Percentiles rank a stretch among this genome's conserved stretches.
Evolutionary conservation across 2,888 invertebrate species (phyloP).

Genomic region (Xylophagus ater): DNA sequence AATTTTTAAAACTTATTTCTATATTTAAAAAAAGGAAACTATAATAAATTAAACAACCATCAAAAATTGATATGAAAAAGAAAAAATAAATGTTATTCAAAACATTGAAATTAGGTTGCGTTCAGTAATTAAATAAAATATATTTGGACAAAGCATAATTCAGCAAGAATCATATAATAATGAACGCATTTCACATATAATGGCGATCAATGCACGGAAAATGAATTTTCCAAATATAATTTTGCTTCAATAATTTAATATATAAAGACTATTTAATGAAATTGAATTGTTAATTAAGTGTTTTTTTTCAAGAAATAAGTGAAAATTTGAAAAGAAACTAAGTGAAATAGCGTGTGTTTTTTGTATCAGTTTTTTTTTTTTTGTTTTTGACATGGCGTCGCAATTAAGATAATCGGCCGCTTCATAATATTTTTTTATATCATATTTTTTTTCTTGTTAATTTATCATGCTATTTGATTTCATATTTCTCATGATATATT

Average conservation of each 20-base stretch:
- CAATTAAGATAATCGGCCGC: slow-evolving; percentile 1
- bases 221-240: slow-evolving; percentile 2
- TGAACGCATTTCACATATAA: slow-evolving; percentile 5
- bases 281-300: background rate
- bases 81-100: no score
- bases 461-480: background rate
- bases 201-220: slow-evolving; percentile 8
- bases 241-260: slow-evolving; percentile 2
- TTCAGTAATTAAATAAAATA: no score
- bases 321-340: background rate
- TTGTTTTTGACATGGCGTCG: slow-evolving; percentile 11
- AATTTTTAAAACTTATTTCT: no score
- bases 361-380: slow-evolving; percentile 10
- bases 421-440: no score
- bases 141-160: no score
- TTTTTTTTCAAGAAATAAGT: background rate
- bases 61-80: no score
- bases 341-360: background rate
- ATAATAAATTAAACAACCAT: no score
- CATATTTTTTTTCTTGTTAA: no score
- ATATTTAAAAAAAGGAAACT: no score
- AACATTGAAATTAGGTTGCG: no score
- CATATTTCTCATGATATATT: background rate
- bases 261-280: background rate
- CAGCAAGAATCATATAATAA: no score